Percentiles rank a stretch among this genome's conserved stretches.
Conservation (phyloP, 2,797 vertebrate species). For the Darevskia mixta region DNA sequence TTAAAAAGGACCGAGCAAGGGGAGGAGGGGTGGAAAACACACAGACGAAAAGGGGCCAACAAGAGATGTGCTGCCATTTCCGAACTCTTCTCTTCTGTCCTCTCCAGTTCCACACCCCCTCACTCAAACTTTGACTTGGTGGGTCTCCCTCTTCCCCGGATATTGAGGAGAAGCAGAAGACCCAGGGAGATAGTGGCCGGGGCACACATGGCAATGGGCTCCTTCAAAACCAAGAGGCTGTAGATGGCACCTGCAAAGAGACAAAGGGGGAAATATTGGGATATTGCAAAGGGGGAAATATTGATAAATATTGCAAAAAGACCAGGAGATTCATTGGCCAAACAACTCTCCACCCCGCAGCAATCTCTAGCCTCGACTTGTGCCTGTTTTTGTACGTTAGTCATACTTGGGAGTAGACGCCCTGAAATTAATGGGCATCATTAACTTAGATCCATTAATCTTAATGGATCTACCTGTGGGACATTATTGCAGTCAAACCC, state of each 20-base stretch:
- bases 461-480: too few species aligned
- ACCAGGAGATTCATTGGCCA: neutral
- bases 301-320: neutral
- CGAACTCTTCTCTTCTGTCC: neutral
- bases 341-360: too few species aligned
- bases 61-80: neutral
- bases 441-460: too few species aligned
- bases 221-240: conserved; percentile 77
- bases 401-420: too few species aligned
- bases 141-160: conserved; percentile 50
- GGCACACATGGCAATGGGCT: conserved; percentile 76
- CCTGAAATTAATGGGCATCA: too few species aligned
- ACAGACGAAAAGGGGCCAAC: neutral
- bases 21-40: neutral
- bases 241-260: conserved; percentile 79
- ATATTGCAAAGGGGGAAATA: neutral
- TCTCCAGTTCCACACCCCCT: rapidly evolving
- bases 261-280: neutral
- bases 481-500: too few species aligned
- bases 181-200: conserved; percentile 77
- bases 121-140: conserved; percentile 69
- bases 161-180: conserved; percentile 80
- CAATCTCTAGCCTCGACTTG: neutral
- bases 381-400: neutral
- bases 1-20: neutral